Conservation (phyloP, 2,888 invertebrate species). For the Sarcophaga caerulescens region DNA sequence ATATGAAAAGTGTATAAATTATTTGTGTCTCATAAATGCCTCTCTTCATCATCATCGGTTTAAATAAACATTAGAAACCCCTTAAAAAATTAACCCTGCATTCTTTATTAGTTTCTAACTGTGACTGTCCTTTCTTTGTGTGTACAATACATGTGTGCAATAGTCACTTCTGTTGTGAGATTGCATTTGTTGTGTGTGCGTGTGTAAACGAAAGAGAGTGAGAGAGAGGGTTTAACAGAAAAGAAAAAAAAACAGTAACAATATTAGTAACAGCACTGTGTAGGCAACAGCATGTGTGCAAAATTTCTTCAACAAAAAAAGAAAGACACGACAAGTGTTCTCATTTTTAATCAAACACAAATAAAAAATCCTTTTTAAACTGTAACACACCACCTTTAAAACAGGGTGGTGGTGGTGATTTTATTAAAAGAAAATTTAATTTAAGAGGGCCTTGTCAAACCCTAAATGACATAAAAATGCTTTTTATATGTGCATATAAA, state of each 20-base stretch:
- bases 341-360: constrained; percentile 10
- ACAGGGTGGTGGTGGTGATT: background rate
- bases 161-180: no score
- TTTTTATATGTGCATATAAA: constrained; percentile 64
- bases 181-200: no score
- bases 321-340: constrained; percentile 57
- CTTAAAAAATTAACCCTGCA: constrained; percentile 58
- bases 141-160: no score
- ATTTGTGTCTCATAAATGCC: constrained; percentile 47
- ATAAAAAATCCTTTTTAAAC: background rate
- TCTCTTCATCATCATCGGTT: constrained; percentile 51
- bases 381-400: constrained; percentile 43
- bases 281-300: constrained; percentile 63
- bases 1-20: no score
- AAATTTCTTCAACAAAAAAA: constrained; percentile 40
- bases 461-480: constrained; percentile 52
- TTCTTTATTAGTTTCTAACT: background rate
- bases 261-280: background rate
- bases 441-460: background rate
- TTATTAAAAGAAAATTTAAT: background rate
- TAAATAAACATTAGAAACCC: constrained; percentile 26
- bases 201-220: background rate
- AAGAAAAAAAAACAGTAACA: background rate
- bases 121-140: constrained; percentile 4
- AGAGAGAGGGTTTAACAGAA: background rate